phyloP scores from a whole-genome alignment of 2,797 vertebrate species.

The Brachyalestes nurse region DNA sequence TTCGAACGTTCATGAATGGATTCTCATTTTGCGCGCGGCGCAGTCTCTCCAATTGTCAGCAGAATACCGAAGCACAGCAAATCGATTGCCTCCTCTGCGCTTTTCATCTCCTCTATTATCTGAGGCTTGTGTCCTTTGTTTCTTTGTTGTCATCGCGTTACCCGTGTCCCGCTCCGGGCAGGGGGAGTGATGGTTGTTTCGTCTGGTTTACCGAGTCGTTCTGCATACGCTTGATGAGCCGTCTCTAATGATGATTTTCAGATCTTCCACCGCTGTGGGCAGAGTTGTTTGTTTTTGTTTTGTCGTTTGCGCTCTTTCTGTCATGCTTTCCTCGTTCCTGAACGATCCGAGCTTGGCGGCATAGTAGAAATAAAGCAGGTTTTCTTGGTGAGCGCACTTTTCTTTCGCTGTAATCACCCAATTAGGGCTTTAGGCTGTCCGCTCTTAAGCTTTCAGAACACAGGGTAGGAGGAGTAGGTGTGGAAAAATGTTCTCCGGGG shows the following conservation, averaged over 20 bases:
- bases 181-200: conserved; percentile 5
- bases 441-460: background rate
- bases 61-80: background rate
- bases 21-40: background rate
- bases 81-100: conserved; percentile 36
- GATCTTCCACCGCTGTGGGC: background rate
- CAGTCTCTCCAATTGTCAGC: background rate
- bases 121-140: conserved; percentile 10
- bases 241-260: conserved; percentile 28
- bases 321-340: background rate
- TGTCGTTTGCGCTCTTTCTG: background rate
- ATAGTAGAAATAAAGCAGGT: background rate
- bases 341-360: background rate
- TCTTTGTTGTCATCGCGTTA: conserved; percentile 31
- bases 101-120: conserved; percentile 14
- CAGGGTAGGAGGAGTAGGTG: background rate
- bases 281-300: background rate
- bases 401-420: background rate
- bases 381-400: background rate
- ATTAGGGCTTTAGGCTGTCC: background rate
- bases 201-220: conserved; percentile 25
- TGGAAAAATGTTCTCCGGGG: background rate
- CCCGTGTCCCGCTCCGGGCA: conserved; percentile 4
- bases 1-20: background rate
- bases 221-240: conserved; percentile 35